These are phyloP conservation scores for Hydrolagus colliei DNA, from an alignment of 2,797 vertebrate species.

Conservation along the genomic window DNA sequence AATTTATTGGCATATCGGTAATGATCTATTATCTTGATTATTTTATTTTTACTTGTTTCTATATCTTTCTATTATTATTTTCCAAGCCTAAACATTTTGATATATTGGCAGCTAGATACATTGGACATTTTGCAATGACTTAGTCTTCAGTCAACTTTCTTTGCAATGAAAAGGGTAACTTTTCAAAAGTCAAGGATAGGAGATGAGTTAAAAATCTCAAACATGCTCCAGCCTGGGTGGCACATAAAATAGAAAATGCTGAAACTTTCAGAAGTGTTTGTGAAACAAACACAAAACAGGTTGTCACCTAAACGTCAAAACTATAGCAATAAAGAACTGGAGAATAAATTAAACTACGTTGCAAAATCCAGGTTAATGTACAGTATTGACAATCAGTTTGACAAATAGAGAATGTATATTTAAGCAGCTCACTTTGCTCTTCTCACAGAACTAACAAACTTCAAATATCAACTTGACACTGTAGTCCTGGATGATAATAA, in stretches of 20 bases:
- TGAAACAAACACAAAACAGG: not conserved
- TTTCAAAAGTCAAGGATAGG: not conserved
- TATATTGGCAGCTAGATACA: not conserved
- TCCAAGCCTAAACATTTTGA: not conserved
- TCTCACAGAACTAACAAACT: too few relatives aligned
- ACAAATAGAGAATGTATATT: too few relatives aligned
- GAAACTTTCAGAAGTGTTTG: not conserved
- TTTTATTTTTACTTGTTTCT: too few relatives aligned
- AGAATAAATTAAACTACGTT: not conserved
- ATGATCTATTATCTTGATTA: too few relatives aligned
- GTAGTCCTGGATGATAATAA: too few relatives aligned
- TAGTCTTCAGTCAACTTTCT: not conserved
- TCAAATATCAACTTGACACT: too few relatives aligned
- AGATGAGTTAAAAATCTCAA: not conserved
- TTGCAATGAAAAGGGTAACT: not conserved
- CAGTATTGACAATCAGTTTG: too few relatives aligned
- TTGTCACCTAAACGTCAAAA: not conserved
- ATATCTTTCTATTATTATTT: not conserved
- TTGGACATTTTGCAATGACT: not conserved
- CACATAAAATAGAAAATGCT: not conserved
- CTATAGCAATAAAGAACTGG: not conserved
- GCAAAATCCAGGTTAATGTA: too few relatives aligned
- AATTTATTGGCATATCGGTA: too few relatives aligned
- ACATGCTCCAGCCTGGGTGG: not conserved
- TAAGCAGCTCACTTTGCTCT: too few relatives aligned